Base-by-base conservation (phyloP, 2,888 invertebrate genomes). In the Eulithis testata region DNA sequence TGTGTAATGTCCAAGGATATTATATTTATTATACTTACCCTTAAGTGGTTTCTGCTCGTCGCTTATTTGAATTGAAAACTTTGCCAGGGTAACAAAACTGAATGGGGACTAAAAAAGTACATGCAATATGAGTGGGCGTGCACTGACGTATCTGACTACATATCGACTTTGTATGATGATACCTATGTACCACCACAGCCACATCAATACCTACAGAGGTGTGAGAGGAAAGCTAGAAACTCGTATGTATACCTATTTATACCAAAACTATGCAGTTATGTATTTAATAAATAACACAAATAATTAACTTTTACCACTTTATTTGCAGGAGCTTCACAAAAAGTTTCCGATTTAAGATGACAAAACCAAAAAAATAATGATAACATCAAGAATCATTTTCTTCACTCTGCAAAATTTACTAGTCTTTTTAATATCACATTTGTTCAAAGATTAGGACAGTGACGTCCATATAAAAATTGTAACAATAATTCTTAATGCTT, bases 401-500 rank as follows among this genome's bases (percentile, higher is more conserved):
- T 77, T 77, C 81, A 83, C 84, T 79, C 84, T 85, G 84, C 85
- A 85, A 87, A 88, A 86, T 84, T 85, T 87, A 87, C 86, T 88
- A 91, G 90, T 91, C 91, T 91, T 91, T 88, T 86, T 78, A 84
- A 91, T 93, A 92, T 93, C 93, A 92, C 93, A 93, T 91, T 91
- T 91, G 88, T 89, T 91, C 91, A 86, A 76, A 88, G 83, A 88
- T 76, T 75, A 82, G 85, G 91, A 91, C 92, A 91, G 91, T 91
- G 91, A 92, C 90, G 91, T 91, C 92, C 90, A 71, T 90, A 87
- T 88, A 89, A 88, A 89, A 88, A 88, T 88, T 82, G 84, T 87
- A 91, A 89, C 88, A 88, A 91, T 90, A 89, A 92, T 92, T 93
- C 93, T 93, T 92, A 86, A 93, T 93, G 93, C 88, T 92, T 91